Evolutionary conservation across 2,888 invertebrate genomes (phyloP).

Genomic region (Encarsia formosa): DNA sequence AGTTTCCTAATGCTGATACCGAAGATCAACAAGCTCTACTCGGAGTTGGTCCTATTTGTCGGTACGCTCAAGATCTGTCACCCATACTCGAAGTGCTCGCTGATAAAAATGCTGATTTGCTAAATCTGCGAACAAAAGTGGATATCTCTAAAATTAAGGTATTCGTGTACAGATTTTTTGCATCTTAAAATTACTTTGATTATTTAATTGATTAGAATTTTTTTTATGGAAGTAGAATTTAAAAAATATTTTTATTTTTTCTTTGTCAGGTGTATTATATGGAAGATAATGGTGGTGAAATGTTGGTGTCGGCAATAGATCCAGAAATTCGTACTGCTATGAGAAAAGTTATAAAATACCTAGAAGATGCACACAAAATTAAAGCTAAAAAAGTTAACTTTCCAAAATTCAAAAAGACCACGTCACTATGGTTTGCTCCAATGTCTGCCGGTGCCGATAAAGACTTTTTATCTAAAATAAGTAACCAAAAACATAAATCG

Average conservation of each 20-base stretch:
- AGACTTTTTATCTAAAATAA: slow-evolving; percentile 64
- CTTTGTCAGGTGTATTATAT: slow-evolving; percentile 70
- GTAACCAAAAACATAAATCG: slow-evolving; percentile 60
- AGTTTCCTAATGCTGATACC: slow-evolving; percentile 64
- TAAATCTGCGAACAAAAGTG: slow-evolving; percentile 66
- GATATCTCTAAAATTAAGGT: slow-evolving; percentile 53
- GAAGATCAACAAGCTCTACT: slow-evolving; percentile 56
- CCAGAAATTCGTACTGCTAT: slow-evolving; percentile 68
- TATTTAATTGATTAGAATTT: background rate
- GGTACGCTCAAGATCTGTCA: slow-evolving; percentile 77
- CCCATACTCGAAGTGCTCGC: slow-evolving; percentile 73
- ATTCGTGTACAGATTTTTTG: slow-evolving; percentile 3
- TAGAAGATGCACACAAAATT: slow-evolving; percentile 61
- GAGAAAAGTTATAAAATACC: slow-evolving; percentile 58
- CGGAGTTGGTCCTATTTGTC: slow-evolving; percentile 82
- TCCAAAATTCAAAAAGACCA: slow-evolving; percentile 61
- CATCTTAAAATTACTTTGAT: background rate
- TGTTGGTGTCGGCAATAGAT: slow-evolving; percentile 68
- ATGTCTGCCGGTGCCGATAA: slow-evolving; percentile 64
- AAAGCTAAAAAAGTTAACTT: slow-evolving; percentile 61
- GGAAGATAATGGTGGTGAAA: slow-evolving; percentile 70
- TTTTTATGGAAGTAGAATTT: no score
- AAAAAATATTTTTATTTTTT: no score
- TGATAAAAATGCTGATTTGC: slow-evolving; percentile 57
- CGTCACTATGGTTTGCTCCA: slow-evolving; percentile 69